Conservation (phyloP, 2,113 vertebrate genomes). For the Syngnathus typhle region DNA sequence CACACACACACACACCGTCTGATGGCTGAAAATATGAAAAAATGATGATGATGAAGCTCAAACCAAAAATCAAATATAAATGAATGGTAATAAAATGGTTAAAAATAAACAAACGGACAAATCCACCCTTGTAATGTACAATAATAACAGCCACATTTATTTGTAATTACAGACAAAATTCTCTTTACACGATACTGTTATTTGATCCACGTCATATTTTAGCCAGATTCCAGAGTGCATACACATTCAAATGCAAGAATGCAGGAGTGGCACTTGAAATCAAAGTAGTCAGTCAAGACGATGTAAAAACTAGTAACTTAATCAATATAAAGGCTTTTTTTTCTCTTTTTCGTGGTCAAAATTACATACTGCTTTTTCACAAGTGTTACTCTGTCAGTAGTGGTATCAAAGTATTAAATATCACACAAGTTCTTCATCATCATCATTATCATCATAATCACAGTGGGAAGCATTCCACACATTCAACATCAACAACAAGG, state of each 20-base stretch:
- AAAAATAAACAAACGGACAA: slow-evolving; percentile 67
- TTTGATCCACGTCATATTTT: slow-evolving; percentile 47
- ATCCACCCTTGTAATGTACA: slow-evolving; percentile 76
- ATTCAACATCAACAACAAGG: slow-evolving; percentile 88
- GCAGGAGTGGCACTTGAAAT: slow-evolving; percentile 37
- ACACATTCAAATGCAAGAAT: slow-evolving; percentile 65
- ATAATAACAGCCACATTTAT: slow-evolving; percentile 80
- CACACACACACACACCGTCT: no score
- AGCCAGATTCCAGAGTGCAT: slow-evolving; percentile 75
- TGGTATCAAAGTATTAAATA: slow-evolving; percentile 81
- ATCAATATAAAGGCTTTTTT: background rate
- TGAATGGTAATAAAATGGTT: slow-evolving; percentile 2
- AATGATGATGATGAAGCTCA: background rate
- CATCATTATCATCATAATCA: slow-evolving; percentile 54
- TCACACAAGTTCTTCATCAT: slow-evolving; percentile 69
- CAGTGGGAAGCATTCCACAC: slow-evolving; percentile 79
- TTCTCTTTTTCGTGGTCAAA: slow-evolving; percentile 65
- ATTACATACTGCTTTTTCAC: slow-evolving; percentile 74
- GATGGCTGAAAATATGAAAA: background rate
- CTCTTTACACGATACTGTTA: slow-evolving; percentile 67
- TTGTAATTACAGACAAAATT: slow-evolving; percentile 80
- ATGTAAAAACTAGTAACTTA: slow-evolving; percentile 7
- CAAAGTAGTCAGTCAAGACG: slow-evolving; percentile 48
- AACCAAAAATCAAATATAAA: background rate
- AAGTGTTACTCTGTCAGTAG: slow-evolving; percentile 81